A percentile compares a stretch with the other conserved stretches of the same genome.
These are phyloP conservation scores for Sminthurides bifidus DNA, from an alignment of 1,140 invertebrate genomes.

Conservation along the genomic window DNA sequence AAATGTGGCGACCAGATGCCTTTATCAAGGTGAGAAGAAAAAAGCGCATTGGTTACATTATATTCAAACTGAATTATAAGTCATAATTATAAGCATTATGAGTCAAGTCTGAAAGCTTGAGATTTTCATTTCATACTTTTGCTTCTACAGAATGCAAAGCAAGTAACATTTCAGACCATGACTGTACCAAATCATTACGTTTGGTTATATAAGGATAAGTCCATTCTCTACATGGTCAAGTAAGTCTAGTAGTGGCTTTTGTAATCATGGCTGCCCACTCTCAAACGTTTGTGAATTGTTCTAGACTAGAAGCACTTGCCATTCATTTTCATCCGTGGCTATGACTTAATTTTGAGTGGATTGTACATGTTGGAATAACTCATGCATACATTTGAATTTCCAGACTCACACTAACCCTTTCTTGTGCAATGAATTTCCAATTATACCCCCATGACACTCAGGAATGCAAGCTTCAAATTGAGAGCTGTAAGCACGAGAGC, in stretches of 20 bases:
- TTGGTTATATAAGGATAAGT: constrained; percentile 78
- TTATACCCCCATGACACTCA: constrained; percentile 84
- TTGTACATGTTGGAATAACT: no score
- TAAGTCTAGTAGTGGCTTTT: no score
- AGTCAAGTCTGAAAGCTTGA: background rate
- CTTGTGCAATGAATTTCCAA: constrained; percentile 83
- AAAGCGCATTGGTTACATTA: background rate
- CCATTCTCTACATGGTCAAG: constrained; percentile 55
- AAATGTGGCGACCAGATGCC: constrained; percentile 71
- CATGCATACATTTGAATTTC: no score
- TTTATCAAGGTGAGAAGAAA: constrained; percentile 34
- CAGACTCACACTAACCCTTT: constrained; percentile 47
- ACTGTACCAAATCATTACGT: constrained; percentile 84
- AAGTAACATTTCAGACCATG: constrained; percentile 85
- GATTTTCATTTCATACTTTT: background rate
- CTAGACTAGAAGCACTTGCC: no score
- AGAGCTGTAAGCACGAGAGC: constrained; percentile 74
- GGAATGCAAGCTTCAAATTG: constrained; percentile 82
- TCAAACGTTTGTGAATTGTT: no score
- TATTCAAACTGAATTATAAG: no score
- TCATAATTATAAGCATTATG: no score
- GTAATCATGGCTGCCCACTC: no score
- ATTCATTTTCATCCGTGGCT: no score
- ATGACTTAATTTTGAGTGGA: no score
- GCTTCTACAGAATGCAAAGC: constrained; percentile 54